phyloP scores from a whole-genome alignment of 1,140 invertebrate species.

The Oryctes rhinoceros region DNA sequence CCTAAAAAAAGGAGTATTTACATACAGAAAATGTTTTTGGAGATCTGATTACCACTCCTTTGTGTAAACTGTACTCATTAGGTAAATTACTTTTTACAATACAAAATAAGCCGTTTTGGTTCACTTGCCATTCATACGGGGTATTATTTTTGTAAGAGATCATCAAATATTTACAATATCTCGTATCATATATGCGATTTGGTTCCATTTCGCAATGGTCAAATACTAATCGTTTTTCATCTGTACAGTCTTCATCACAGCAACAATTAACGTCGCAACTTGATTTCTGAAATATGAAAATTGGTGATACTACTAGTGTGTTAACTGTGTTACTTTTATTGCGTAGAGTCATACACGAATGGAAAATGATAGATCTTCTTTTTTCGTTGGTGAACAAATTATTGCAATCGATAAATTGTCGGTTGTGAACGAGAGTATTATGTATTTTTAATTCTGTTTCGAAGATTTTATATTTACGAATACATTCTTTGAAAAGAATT shows the following conservation, averaged over 20 bases:
- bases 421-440: too few species aligned
- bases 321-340: too few species aligned
- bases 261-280: slow-evolving; percentile 80
- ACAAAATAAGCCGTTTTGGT: slow-evolving; percentile 67
- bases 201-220: slow-evolving; percentile 61
- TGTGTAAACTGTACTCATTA: slow-evolving; percentile 54
- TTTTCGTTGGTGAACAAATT: too few species aligned
- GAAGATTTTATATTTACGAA: too few species aligned
- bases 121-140: slow-evolving; percentile 56
- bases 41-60: slow-evolving; percentile 51
- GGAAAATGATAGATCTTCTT: too few species aligned
- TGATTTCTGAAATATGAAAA: slow-evolving; percentile 61
- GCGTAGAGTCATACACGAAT: too few species aligned
- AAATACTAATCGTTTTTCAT: slow-evolving; percentile 67
- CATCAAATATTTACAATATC: slow-evolving; percentile 60
- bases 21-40: background rate
- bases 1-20: background rate
- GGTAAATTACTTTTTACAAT: slow-evolving; percentile 68
- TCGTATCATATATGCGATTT: slow-evolving; percentile 54
- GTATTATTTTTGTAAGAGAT: slow-evolving; percentile 63
- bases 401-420: too few species aligned
- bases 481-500: too few species aligned
- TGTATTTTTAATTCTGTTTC: too few species aligned
- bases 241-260: slow-evolving; percentile 74
- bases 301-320: too few species aligned